Base-by-base conservation (phyloP, 2,888 invertebrate species). In the Patella caerulea region DNA sequence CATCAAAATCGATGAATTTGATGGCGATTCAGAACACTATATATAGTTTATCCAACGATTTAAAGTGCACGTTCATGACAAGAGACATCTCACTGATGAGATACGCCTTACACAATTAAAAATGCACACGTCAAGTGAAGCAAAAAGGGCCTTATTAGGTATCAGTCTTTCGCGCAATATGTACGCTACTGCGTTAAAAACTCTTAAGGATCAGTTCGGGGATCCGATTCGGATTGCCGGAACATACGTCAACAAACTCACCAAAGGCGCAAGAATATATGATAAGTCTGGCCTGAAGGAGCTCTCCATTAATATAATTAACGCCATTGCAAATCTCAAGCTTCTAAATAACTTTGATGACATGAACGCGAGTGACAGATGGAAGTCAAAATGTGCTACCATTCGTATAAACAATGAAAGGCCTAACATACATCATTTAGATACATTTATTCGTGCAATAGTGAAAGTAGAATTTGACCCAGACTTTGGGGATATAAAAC, bases 381-480 rank as follows among this genome's bases (percentile, higher is more conserved):
- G 78, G 75, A 78, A 75, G 24, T 15, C 15, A 12, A 11, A 19
- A 5, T 56, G 29, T 5, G 24, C 72, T 11, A 45, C 59, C 15
- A 71, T 78, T 7, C 34, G 78, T n/a, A 72, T 75, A 59, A 74
- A 65, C 3, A 72, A 72, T 15, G 71, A 72, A 65, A 29, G 12
- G 4, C 75, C 78, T 2, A 12, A 45, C 75, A 56, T 34, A 5
- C 19, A 71, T 19, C 55, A 75, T 53, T 71, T 75, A 15, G 72
- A 52, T 45, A 59, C 52, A 1, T 78, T 78, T 53, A 24, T 78
- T 24, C 17, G 78, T 12, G 56, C 65, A 29, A 17, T 52, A 12
- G 78, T 78, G 11, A 59, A 72, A 53, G 75, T 72, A 4, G 75
- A 75, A 34, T 78, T 75, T 71, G 78, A 78, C 52, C 78, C 73